Percentiles rank a stretch among this genome's conserved stretches.
Conservation (phyloP, 2,113 vertebrate species). For the Microcebus griseorufus region DNA sequence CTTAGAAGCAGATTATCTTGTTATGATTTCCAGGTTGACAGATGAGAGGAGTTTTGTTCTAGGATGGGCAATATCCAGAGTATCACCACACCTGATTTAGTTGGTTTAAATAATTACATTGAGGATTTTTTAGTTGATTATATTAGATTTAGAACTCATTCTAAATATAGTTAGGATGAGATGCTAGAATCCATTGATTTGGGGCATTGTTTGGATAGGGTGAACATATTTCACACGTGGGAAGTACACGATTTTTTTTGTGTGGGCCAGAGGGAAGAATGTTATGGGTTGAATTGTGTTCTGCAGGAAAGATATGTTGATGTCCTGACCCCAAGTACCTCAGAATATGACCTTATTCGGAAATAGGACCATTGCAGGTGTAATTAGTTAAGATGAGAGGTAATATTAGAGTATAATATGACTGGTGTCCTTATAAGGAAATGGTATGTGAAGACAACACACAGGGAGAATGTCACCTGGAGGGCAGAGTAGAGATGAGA, state of each 20-base stretch:
- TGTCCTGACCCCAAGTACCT: not conserved
- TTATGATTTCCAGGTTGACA: not conserved
- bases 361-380: not conserved
- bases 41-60: not conserved
- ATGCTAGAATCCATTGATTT: not conserved
- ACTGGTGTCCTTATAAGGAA: not conserved
- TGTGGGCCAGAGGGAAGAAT: not conserved
- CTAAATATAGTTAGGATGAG: not conserved
- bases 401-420: not conserved
- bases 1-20: not conserved
- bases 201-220: not conserved
- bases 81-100: not conserved
- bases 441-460: not conserved
- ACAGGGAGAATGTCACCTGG: not conserved
- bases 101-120: not conserved
- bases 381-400: not conserved
- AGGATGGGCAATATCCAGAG: too few relatives aligned
- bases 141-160: not conserved
- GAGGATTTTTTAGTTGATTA: not conserved
- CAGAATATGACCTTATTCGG: not conserved
- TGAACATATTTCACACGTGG: not conserved
- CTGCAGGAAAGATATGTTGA: not conserved
- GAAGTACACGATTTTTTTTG: not conserved
- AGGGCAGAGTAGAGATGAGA: not conserved
- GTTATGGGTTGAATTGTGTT: not conserved